Conservation (phyloP, 2,113 vertebrate species). For the Elephantulus edwardii region DNA sequence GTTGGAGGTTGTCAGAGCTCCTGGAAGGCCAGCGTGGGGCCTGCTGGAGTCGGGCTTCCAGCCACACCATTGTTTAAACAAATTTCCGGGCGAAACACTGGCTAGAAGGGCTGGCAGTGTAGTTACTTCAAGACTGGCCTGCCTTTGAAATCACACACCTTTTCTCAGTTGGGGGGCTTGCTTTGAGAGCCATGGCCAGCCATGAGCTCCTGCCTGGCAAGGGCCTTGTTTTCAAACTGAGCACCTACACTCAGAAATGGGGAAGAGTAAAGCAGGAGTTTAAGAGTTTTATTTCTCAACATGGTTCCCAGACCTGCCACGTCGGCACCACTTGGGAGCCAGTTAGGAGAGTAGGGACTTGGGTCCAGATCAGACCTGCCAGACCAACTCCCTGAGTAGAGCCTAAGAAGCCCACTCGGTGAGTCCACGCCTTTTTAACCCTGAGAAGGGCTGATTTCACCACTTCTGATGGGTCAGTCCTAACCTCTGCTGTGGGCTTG, state of each 20-base stretch:
- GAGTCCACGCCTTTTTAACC: background rate
- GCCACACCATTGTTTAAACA: background rate
- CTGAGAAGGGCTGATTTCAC: background rate
- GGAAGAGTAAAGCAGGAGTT: background rate
- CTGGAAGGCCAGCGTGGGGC: background rate
- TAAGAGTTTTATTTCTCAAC: background rate
- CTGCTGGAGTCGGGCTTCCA: background rate
- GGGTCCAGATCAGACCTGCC: background rate
- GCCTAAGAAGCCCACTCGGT: background rate
- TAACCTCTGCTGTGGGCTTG: background rate
- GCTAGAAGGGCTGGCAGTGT: background rate
- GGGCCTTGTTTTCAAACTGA: background rate
- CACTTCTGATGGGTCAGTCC: background rate
- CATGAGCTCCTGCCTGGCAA: background rate
- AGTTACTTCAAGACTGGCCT: background rate
- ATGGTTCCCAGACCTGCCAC: background rate
- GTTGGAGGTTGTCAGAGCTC: background rate
- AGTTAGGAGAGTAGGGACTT: background rate
- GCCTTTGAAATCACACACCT: background rate
- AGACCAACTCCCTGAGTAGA: background rate
- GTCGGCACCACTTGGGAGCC: background rate
- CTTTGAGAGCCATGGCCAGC: background rate
- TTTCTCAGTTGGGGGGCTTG: background rate
- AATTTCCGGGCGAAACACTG: background rate
- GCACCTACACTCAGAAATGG: background rate